Evolutionary conservation across 2,113 vertebrate species (phyloP), one percentile per base, ranked within the genome.

Genomic region (Peromyscus maniculatus): DNA sequence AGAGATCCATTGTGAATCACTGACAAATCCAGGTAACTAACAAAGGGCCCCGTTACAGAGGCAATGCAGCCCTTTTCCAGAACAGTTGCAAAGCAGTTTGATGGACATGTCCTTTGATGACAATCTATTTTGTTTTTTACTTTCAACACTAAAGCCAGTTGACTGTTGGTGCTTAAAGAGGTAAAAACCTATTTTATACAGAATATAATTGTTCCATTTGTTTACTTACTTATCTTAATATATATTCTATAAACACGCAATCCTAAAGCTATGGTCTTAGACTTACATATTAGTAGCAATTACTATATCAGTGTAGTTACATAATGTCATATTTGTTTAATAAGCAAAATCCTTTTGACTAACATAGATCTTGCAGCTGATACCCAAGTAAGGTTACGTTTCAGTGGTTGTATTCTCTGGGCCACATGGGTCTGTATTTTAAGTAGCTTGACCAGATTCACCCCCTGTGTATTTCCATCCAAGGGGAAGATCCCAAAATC

Each of bases 401-500:
- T n/a, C 87, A 55, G 67, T 39, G 43, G 17, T 52, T 94, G 15
- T 93, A 33, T 75, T 91, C 43, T 83, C 78, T 31, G 57, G 49
- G 21, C 1, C 80, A 89, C 36, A 59, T 75, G 62, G 55, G 92
- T 80, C 6, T 91, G 10, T 79, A 66, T 96, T 89, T 91, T 91
- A 94, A 93, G 57, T 66, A 95, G 74, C 24, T 89, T 64, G 13
- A 64, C 33, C 26, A 96, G 67, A 91, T 93, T 96, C 43, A 96
- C 9, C 15, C 36, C 13, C 69, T 87, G 88, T 71, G 52, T 4
- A 28, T 91, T 96, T 75, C n/a, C 77, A 89, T 92, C 87, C 67
- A 93, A 95, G 36, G 55, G 43, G 57, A 87, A 97, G 95, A 87
- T 92, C 52, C n/a, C 57, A 62, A 97, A 95, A 77, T 94, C 52